phyloP scores from a whole-genome alignment of 2,797 vertebrate genomes.

The Cynodonichthys magdalenae region DNA sequence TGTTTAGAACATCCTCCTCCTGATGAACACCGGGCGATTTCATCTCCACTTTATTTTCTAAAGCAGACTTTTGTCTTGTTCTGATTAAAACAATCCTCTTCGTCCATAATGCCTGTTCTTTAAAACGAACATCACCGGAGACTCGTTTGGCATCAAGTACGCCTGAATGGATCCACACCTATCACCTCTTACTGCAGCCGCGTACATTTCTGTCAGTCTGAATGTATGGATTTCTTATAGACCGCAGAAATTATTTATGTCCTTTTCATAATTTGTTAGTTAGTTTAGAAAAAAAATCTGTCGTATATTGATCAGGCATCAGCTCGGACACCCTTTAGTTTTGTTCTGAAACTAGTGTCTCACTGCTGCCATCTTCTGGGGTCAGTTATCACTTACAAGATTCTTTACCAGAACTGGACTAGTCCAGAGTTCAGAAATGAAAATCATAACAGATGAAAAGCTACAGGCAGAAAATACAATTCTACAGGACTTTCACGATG shows the following conservation, averaged over 20 bases:
- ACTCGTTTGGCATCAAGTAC: neutral
- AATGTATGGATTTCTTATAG: neutral
- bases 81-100: neutral
- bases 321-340: slow-evolving; percentile 1
- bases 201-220: neutral
- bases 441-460: too few species aligned
- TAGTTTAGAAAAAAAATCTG: too few species aligned
- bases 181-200: neutral
- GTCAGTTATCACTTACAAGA: too few species aligned
- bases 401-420: too few species aligned
- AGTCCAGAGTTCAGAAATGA: too few species aligned
- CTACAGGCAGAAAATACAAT: too few species aligned
- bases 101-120: neutral
- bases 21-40: neutral
- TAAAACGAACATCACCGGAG: neutral
- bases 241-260: neutral
- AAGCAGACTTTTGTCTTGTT: neutral
- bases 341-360: too few species aligned
- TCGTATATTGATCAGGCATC: slow-evolving; percentile 11
- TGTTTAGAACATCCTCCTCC: neutral
- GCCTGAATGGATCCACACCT: neutral
- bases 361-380: too few species aligned
- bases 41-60: neutral
- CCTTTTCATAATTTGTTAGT: too few species aligned
- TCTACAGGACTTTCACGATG: too few species aligned